These are phyloP conservation scores for Prietella phreatophila DNA, from an alignment of 2,113 vertebrate genomes.

Conservation along the genomic window DNA sequence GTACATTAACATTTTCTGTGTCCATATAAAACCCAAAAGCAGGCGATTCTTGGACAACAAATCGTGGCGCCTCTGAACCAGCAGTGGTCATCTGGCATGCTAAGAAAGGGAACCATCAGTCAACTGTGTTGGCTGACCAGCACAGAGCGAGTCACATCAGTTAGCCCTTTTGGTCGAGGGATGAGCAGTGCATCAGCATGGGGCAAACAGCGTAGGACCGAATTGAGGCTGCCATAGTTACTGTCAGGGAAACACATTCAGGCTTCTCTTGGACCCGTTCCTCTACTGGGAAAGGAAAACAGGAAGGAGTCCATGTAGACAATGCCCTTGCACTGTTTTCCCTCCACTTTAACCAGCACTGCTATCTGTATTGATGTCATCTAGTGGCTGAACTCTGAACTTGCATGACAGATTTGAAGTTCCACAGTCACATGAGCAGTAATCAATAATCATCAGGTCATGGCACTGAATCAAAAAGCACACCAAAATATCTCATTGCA, in stretches of 20 bases:
- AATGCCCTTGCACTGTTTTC: constrained; percentile 53
- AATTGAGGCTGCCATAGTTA: constrained; percentile 70
- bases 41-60: constrained; percentile 46
- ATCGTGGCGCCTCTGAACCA: neutral
- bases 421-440: constrained; percentile 46
- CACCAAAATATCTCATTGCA: neutral
- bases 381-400: constrained; percentile 27
- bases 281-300: constrained; percentile 73
- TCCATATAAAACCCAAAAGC: constrained; percentile 57
- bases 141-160: constrained; percentile 45
- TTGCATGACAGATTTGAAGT: constrained; percentile 29
- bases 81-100: constrained; percentile 54
- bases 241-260: constrained; percentile 68
- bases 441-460: constrained; percentile 32
- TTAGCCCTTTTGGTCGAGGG: constrained; percentile 54
- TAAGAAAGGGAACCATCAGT: constrained; percentile 48
- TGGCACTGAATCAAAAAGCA: neutral
- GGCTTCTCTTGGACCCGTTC: constrained; percentile 60
- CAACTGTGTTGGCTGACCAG: constrained; percentile 56
- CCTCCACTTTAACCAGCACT: constrained; percentile 57
- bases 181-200: constrained; percentile 54
- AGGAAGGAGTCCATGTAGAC: constrained; percentile 65
- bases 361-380: constrained; percentile 44
- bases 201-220: constrained; percentile 56
- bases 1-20: constrained; percentile 50